Conservation (phyloP, 2,797 vertebrate genomes). For the Euphonia xanthogaster region DNA sequence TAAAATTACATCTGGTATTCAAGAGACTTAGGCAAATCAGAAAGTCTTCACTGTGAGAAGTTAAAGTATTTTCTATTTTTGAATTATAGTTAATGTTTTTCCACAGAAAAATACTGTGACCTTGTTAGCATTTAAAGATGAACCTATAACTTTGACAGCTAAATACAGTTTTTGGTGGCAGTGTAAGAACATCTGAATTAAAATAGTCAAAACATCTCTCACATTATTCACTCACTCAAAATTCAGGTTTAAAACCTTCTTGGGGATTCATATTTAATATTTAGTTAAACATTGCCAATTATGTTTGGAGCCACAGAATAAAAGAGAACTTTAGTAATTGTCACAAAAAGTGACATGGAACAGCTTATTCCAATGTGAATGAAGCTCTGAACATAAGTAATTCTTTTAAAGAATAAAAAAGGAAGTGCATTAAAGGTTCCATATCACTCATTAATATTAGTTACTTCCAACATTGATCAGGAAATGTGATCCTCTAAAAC, state of each 20-base stretch:
- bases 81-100: neutral
- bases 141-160: neutral
- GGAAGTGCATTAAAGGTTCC: neutral
- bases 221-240: neutral
- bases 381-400: neutral
- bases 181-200: neutral
- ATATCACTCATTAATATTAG: neutral
- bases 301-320: neutral
- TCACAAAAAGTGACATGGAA: conserved; percentile 2
- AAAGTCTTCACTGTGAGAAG: neutral
- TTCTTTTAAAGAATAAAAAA: conserved; percentile 6
- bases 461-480: neutral
- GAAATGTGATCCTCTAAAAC: neutral
- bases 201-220: neutral
- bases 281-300: conserved; percentile 24
- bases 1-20: neutral
- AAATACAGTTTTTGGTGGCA: neutral
- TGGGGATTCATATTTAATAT: neutral
- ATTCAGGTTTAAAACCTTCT: conserved; percentile 2
- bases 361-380: neutral
- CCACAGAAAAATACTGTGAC: neutral
- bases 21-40: neutral
- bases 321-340: neutral
- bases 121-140: neutral
- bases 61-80: neutral